Percentiles rank a stretch among this genome's conserved stretches.
Conservation (phyloP, 2,113 vertebrate genomes). For the Daubentonia madagascariensis region DNA sequence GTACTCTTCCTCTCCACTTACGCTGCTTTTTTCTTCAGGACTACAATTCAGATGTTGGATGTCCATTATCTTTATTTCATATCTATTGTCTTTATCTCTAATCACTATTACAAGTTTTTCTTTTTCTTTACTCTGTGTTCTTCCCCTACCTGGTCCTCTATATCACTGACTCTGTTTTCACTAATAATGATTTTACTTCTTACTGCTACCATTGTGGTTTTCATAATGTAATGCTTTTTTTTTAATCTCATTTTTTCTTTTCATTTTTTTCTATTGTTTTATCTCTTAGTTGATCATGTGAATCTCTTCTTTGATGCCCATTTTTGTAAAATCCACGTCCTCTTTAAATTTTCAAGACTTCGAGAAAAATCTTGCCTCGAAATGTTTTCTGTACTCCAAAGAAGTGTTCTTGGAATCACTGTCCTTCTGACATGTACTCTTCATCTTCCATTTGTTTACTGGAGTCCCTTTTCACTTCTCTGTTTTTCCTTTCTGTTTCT, state of each 20-base stretch:
- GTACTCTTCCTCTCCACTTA: not conserved
- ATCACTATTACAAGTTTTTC: not conserved
- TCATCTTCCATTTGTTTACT: not conserved
- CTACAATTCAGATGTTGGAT: not conserved
- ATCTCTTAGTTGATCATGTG: not conserved
- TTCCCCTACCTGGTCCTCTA: not conserved
- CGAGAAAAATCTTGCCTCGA: not conserved
- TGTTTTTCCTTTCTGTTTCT: not conserved
- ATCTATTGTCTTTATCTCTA: not conserved
- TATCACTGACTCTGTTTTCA: not conserved
- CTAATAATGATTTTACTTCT: not conserved
- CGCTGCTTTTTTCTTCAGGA: not conserved
- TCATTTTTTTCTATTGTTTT: not conserved
- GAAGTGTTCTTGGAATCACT: not conserved
- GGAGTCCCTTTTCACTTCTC: not conserved
- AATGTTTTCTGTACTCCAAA: not conserved
- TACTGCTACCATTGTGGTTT: not conserved
- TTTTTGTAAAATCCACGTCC: not conserved
- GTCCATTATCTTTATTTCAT: not conserved
- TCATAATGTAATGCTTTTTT: not conserved
- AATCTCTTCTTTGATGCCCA: not conserved
- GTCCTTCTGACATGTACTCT: not conserved
- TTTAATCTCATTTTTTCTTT: not conserved
- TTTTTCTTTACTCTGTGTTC: not conserved
- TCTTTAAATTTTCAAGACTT: not conserved